Evolutionary conservation across 1,140 invertebrate species (phyloP).

Genomic region (Dreissena rostriformis): DNA sequence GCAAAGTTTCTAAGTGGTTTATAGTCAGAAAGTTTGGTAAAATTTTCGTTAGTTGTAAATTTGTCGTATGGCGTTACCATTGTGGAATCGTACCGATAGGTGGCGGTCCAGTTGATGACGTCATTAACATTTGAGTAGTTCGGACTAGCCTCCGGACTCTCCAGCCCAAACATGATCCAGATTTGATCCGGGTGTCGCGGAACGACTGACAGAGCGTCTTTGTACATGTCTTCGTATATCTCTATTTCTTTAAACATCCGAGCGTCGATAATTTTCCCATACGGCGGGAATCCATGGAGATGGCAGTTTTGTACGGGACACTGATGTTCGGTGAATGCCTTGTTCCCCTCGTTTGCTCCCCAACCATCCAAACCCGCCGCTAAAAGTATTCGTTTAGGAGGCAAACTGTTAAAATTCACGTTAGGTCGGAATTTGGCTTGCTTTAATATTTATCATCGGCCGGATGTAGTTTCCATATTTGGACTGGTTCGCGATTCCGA

Average conservation of each 20-base stretch:
- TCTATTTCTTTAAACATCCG: slow-evolving; percentile 55
- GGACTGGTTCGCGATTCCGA: not conserved
- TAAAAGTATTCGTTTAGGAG: slow-evolving; percentile 34
- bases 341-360: slow-evolving; percentile 19
- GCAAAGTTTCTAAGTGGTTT: slow-evolving; percentile 65
- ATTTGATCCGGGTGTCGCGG: slow-evolving; percentile 49
- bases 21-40: not conserved
- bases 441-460: slow-evolving; percentile 27
- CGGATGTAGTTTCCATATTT: slow-evolving; percentile 21
- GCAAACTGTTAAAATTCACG: slow-evolving; percentile 3
- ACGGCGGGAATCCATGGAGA: not conserved
- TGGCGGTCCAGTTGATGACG: slow-evolving; percentile 93
- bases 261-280: slow-evolving; percentile 8
- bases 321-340: slow-evolving; percentile 19
- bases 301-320: slow-evolving; percentile 47
- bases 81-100: slow-evolving; percentile 94
- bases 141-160: slow-evolving; percentile 39
- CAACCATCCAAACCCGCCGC: slow-evolving; percentile 21
- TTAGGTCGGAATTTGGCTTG: slow-evolving; percentile 34
- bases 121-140: slow-evolving; percentile 27
- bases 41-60: slow-evolving; percentile 78
- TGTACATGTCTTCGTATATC: not conserved
- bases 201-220: not conserved
- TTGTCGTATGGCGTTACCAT: slow-evolving; percentile 97
- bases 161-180: slow-evolving; percentile 60